Evolutionary conservation across 2,113 vertebrate species (phyloP), one percentile per base, ranked within the genome.

Genomic region (Mixornis gularis): DNA sequence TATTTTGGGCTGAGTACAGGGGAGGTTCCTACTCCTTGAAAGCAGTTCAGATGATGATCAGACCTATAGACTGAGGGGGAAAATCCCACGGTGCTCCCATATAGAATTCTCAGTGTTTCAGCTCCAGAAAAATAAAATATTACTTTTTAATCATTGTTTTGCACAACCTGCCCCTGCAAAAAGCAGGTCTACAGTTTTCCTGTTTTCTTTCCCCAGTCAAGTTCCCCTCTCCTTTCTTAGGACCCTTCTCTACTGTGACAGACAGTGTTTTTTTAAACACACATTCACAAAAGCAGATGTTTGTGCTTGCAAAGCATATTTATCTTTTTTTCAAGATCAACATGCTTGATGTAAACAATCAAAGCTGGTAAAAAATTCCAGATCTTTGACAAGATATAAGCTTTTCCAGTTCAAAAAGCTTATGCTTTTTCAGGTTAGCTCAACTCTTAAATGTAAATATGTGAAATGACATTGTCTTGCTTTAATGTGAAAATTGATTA

Each of bases 1-100:
- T 99, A 89, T 99, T 99, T 88, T 99, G 99, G 99, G 99, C 99
- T 3, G 99, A 99, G 41, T 99, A 99, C 38, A 98, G 99, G 46
- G 99, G 99, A 46, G 99, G 99, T 4, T 99, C 98, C 87, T 99
- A 99, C 93, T 99, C 99, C 36, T 94, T 99, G 79, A 98, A 98
- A 97, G 98, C 98, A 19, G 98, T 98, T 60, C 98, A 98, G 69
- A 99, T 99, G 98, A 98, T 99, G 98, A 98, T 99, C 88, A 98
- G 99, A 92, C 99, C 99, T 12, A 99, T 99, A 66, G 99, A 99
- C 95, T 99, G 94, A 98, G 64, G 62, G 64, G 36, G 26, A 72
- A 79, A 58, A 91, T 3, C 48, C 40, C 81, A 66, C 70, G 18
- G 46, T 2, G 40, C 81, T 90, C 29, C 43, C 9, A 3, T 65